phyloP scores from a whole-genome alignment of 2,113 vertebrate species.

The Lutjanus erythropterus region DNA sequence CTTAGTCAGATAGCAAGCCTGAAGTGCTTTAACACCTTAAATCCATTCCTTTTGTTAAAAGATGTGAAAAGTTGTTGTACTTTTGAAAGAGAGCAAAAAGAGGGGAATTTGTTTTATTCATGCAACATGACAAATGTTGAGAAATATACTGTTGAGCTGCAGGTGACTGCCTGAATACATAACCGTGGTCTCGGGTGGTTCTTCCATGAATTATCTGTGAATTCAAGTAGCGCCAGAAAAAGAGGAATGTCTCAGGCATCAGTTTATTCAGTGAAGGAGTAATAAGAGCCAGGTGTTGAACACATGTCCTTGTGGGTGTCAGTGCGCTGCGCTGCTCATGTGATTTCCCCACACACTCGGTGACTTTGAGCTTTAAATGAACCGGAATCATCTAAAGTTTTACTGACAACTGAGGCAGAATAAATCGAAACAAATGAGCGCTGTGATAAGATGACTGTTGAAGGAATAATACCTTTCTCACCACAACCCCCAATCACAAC shows the following conservation, averaged over 20 bases:
- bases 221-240: not conserved
- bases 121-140: not conserved
- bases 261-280: not conserved
- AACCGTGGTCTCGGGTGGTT: not conserved
- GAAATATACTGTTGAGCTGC: not conserved
- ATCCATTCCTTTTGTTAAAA: not conserved
- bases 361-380: conserved; percentile 29
- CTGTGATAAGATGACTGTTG: conserved; percentile 1
- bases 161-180: not conserved
- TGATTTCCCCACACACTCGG: conserved; percentile 1
- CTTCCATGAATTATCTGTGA: not conserved
- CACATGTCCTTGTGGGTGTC: not conserved
- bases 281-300: conserved; percentile 16
- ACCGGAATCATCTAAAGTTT: not conserved
- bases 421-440: not conserved
- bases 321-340: not conserved
- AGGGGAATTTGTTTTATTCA: not conserved
- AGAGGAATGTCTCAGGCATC: not conserved
- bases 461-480: conserved; percentile 9
- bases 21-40: too few species aligned
- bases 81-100: not conserved
- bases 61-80: not conserved
- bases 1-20: not conserved
- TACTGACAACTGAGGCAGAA: conserved; percentile 24
- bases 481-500: not conserved